phyloP scores from a whole-genome alignment of 2,888 invertebrate genomes.

The Andrena chrysosceles region DNA sequence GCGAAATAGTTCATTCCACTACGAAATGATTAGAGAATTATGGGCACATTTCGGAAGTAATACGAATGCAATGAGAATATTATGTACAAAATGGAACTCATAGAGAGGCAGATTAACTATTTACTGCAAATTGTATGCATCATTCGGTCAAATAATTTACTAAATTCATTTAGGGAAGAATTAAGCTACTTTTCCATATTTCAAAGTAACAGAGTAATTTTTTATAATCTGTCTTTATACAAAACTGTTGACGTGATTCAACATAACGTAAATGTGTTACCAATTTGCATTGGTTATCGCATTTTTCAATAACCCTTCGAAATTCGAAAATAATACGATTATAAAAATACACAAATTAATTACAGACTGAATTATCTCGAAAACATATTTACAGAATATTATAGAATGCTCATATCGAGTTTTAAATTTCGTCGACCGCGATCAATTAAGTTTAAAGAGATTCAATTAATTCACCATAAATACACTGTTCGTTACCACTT shows the following conservation, averaged over 20 bases:
- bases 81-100: neutral
- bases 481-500: neutral
- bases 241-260: too few species aligned
- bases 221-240: too few species aligned
- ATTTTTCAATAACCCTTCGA: too few species aligned
- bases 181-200: too few species aligned
- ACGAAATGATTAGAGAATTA: conserved; percentile 18
- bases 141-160: neutral
- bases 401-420: neutral
- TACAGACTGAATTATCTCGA: too few species aligned
- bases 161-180: too few species aligned
- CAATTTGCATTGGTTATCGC: too few species aligned
- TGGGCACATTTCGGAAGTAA: conserved; percentile 17
- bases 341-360: too few species aligned
- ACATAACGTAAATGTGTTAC: too few species aligned
- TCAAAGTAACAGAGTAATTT: too few species aligned
- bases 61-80: conserved; percentile 6
- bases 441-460: neutral
- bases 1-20: conserved; percentile 4
- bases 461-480: neutral
- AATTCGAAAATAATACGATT: too few species aligned
- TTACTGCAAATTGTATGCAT: neutral
- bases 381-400: neutral
- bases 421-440: neutral
- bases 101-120: neutral